Base-by-base conservation (phyloP, 2,888 invertebrate genomes). In the Athalia rosae region DNA sequence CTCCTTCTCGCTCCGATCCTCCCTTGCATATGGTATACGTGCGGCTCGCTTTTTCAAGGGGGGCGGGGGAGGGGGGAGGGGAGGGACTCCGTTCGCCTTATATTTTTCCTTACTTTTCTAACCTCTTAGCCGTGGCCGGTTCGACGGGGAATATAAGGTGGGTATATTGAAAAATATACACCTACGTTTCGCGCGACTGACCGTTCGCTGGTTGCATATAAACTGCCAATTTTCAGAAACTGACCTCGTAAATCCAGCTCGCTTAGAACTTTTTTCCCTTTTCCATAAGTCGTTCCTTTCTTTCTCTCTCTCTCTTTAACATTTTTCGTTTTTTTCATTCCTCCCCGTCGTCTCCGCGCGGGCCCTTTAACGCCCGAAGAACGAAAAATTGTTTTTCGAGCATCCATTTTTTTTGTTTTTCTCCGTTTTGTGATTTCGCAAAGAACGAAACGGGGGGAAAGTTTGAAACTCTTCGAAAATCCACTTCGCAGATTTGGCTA, bases 111-210 rank as follows among this genome's bases (percentile, higher is more conserved):
- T 28, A 28, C 28, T 41, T 53, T 74, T 69, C 64, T 71, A 62
- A 76, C 79, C 79, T 79, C 82, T 78, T 79, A 83, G 28, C 28
- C 28, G 28, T 28, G 28, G 28, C 28, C 28, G 28, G 28, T 28
- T 28, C 28, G 28, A 28, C 28, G 28, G 28, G 28, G 28, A 28
- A 28, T 28, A 28, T 28, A 28, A 28, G 28, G 28, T 83, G 85
- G 85, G 28, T 86, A 86, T 87, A 87, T 88, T 88, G 87, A 88
- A 88, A 88, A 87, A 87, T 87, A 88, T 87, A 87, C 84, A 82
- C 82, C 82, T 78, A 80, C 82, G 81, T 78, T 81, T 43, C 13
- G 41, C 28, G 47, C 74, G 61, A 84, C 87, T 87, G 87, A 86
- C 87, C 87, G 81, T 83, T 83, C 85, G 85, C 85, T 84, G 83